Percentiles rank a stretch among this genome's conserved stretches.
Conservation (phyloP, 2,797 vertebrate species). For the Myotis myotis region DNA sequence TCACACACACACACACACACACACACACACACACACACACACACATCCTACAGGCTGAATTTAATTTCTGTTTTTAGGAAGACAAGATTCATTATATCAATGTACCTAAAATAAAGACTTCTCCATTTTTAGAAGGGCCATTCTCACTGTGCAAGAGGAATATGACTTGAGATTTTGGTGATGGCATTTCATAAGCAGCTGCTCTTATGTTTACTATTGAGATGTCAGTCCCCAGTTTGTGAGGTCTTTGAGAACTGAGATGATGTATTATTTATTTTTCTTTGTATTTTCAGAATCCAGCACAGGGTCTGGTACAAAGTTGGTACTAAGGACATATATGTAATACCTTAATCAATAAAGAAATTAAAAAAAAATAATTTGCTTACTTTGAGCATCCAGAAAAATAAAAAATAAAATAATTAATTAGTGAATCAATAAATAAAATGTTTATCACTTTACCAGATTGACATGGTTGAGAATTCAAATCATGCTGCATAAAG, state of each 20-base stretch:
- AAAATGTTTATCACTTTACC: background rate
- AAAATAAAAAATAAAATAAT: background rate
- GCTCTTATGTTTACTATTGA: slow-evolving; percentile 3
- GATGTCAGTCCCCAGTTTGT: background rate
- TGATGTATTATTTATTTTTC: background rate
- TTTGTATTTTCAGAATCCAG: slow-evolving; percentile 21
- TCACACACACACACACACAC: too few relatives aligned
- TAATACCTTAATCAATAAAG: too few relatives aligned
- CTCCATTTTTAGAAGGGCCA: background rate
- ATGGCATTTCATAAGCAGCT: slow-evolving; percentile 23
- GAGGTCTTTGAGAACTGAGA: background rate
- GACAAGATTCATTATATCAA: slow-evolving; percentile 6
- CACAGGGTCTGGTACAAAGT: background rate
- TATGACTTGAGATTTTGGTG: slow-evolving; percentile 33
- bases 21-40: background rate
- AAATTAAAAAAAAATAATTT: too few relatives aligned
- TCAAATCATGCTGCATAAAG: background rate
- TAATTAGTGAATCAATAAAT: background rate
- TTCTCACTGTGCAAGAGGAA: background rate
- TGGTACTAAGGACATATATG: background rate
- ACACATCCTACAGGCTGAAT: background rate
- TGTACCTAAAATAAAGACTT: slow-evolving; percentile 5
- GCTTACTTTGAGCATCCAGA: too few relatives aligned
- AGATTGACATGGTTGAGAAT: slow-evolving; percentile 28
- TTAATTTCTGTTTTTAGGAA: slow-evolving; percentile 46